Evolutionary conservation across 2,888 invertebrate species (phyloP).

Genomic region (Trichacis sp.): DNA sequence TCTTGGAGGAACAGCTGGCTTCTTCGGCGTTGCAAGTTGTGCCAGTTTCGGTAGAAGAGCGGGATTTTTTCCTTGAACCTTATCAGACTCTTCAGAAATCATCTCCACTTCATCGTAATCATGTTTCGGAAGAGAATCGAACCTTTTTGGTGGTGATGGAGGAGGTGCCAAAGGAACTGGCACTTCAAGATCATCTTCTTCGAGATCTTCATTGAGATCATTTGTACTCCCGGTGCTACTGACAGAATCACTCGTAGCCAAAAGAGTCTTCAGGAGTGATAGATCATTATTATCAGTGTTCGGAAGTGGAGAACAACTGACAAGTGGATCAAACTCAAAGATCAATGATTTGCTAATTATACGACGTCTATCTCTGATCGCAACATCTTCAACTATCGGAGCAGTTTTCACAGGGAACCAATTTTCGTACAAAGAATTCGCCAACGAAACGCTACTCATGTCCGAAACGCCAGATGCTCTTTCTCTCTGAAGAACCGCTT

Average conservation of each 20-base stretch:
- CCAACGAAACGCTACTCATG: conserved; percentile 52
- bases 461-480: conserved; percentile 48
- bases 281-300: conserved; percentile 73
- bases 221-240: conserved; percentile 69
- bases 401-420: conserved; percentile 46
- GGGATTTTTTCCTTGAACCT: conserved; percentile 52
- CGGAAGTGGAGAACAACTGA: conserved; percentile 51
- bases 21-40: conserved; percentile 61
- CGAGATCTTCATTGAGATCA: conserved; percentile 67
- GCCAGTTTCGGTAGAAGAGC: conserved; percentile 57
- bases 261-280: conserved; percentile 75
- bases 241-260: conserved; percentile 79
- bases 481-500: conserved; percentile 44
- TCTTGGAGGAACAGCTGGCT: conserved; percentile 57
- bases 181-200: conserved; percentile 64
- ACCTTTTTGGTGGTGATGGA: conserved; percentile 75
- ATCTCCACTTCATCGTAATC: conserved; percentile 65
- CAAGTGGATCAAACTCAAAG: conserved; percentile 59
- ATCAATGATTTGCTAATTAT: conserved; percentile 51
- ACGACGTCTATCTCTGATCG: neutral
- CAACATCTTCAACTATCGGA: neutral
- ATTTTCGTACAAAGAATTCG: conserved; percentile 71
- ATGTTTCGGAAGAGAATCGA: conserved; percentile 75
- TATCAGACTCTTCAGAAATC: conserved; percentile 43
- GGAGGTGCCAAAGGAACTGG: conserved; percentile 61